Base-by-base conservation (phyloP, 2,888 invertebrate genomes). In the Ophioninae sp. region DNA sequence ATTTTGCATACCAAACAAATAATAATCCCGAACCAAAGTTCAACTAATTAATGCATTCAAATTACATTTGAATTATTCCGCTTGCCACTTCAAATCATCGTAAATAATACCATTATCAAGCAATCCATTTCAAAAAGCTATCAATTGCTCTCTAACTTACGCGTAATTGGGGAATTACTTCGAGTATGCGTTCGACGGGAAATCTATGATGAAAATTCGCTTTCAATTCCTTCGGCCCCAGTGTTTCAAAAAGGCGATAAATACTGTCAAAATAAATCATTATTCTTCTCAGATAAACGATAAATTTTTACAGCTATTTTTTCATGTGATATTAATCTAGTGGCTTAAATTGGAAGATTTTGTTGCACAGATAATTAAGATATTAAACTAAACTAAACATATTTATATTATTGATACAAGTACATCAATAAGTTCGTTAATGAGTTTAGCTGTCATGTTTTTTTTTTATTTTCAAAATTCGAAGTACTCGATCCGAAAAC, bases 111-210 rank as follows among this genome's bases (percentile, higher is more conserved):
- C 9, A 37, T 61, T 8, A 17, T 59, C 6, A 30, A 23, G 13
- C 51, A 17, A 10, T 58, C 56, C 5, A 30, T 76, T 83, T 6
- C 10, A 23, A 51, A 56, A 17, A 8, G 22, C 30, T 30, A 30
- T 56, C 17, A n/a, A 13, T 59, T n/a, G 30, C 39, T 64, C 39
- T 30, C 37, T 20, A 80, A 89, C 90, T 91, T 90, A 96, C 96
- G 93, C 94, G 94, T 64, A 97, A 92, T 88, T 96, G 95, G 7
- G 95, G 94, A 93, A 96, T 96, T 84, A 94, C 94, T 82, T 94
- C 93, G 58, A 95, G 91, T 23, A 96, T 93, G 63, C 93, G 92
- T 44, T 94, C 93, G 84, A 91, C 93, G 30, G 93, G 92, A 91
- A 95, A 95, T 88, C 95, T 93, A 83, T 94, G 93, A 84, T 94